Base-by-base conservation (phyloP, 2,797 vertebrate genomes). In the Sebastes diploproa region DNA sequence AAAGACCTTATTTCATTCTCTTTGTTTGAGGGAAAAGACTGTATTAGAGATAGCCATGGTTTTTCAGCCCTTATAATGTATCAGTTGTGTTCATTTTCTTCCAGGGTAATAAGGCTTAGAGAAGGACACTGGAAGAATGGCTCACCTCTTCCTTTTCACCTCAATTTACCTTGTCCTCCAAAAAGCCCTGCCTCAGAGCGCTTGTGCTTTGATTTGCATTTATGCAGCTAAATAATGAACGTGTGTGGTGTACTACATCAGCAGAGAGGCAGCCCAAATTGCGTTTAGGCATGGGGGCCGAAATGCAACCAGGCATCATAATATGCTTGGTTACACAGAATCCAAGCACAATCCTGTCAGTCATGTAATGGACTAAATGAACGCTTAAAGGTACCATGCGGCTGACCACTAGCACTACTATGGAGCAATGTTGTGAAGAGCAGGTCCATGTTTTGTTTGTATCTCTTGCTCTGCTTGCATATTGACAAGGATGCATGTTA, bases 151-250 rank as follows among this genome's bases (percentile, higher is more conserved):
- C 83, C 32, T 78, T 38, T 80, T 91, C 86, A 86, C 89, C 85
- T 92, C 78, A 81, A 77, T 90, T 85, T 82, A 86, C 86, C 86
- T 84, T 73, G 77, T 86, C 92, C 84, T 88, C 67, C 52, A 70
- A 62, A 62, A 25, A 84, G 63, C 66, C 16, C 56, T 84, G 86
- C 82, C 84, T 86, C 62, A 46, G 62, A 87, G 80, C 56, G 36
- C 64, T 50, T 6, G 58, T 64, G 77, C 78, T 87, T 87, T 91
- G 86, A 91, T 92, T 92, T 91, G 81, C 84, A 89, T 93, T 91
- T 89, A 86, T 83, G 82, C 82, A 65, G 81, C 83, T 93, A 88
- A 93, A 93, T 94, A 93, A 93, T 92, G 86, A 90, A 94, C 78
- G 72, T 61, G 50, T 66, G 80, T 82, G 82, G 56, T 85, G 89